Evolutionary conservation across 2,888 invertebrate species (phyloP), one percentile per base, ranked within the genome.

Genomic region (Phrixothrix hirtus): DNA sequence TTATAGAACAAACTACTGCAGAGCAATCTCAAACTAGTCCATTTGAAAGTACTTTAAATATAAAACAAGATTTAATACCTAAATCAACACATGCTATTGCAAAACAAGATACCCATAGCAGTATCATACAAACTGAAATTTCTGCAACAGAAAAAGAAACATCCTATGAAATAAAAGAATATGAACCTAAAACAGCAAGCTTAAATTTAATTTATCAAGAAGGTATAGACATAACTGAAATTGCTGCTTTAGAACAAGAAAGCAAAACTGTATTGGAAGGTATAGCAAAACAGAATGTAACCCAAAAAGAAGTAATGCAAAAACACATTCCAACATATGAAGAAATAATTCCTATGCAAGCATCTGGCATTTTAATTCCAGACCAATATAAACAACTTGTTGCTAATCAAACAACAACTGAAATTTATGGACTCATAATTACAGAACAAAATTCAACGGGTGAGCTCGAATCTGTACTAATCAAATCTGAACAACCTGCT

Each of bases 381-480:
- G 57, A 58, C 10, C 47, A 47, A 48, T 55, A 57, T n/a, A 43
- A 47, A 64, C 48, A 71, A 68, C 14, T 63, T 55, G 42, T 61
- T 62, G 51, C 75, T 68, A 65, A 66, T 27, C 64, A 62, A 39
- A 61, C 70, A 48, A 60, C 71, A 32, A 61, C 70, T 11, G 59
- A 51, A 43, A 73, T 75, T 39, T 77, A 78, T 61, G 77, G 81
- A 57, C 62, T 82, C 35, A 71, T 80, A 41, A 71, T 82, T 46
- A 79, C 78, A 38, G 80, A 81, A 64, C 71, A 75, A 57, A 71
- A 69, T 60, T 71, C 75, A 54, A 73, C 77, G 61, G 79, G 75
- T 61, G 78, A 79, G 73, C 68, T 77, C 37, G 78, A 77, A 72
- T 69, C 75, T 65, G 67, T 76, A 49, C 65, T 77, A 60, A 70